These are phyloP conservation scores for Trichopria drosophilae DNA, from an alignment of 2,888 invertebrate genomes.

Conservation along the genomic window DNA sequence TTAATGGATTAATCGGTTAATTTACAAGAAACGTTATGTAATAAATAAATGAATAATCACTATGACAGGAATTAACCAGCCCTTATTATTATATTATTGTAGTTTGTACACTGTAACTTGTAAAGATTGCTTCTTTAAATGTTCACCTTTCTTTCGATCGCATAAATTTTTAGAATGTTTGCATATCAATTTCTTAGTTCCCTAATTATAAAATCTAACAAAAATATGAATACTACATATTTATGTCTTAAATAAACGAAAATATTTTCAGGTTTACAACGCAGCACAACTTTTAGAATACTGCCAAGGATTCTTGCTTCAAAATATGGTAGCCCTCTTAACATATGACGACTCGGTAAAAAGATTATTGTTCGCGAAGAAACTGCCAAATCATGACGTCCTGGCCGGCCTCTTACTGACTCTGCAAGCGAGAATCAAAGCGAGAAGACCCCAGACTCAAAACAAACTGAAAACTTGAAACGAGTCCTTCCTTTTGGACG, in stretches of 20 bases:
- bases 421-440: slow-evolving; percentile 79
- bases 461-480: slow-evolving; percentile 32
- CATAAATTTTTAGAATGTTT: too few species aligned
- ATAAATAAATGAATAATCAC: too few species aligned
- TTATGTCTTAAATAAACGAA: slow-evolving; percentile 1
- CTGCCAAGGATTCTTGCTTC: slow-evolving; percentile 86
- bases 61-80: too few species aligned
- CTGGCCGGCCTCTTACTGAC: slow-evolving; percentile 79
- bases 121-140: too few species aligned
- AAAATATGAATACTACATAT: not conserved
- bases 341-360: slow-evolving; percentile 91
- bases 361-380: slow-evolving; percentile 83
- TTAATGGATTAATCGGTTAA: too few species aligned
- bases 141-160: too few species aligned
- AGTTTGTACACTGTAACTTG: too few species aligned
- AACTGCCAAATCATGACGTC: slow-evolving; percentile 87
- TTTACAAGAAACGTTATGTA: too few species aligned
- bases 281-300: slow-evolving; percentile 84
- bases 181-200: too few species aligned
- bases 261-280: slow-evolving; percentile 73
- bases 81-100: too few species aligned
- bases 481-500: too few species aligned
- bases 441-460: slow-evolving; percentile 58
- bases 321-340: slow-evolving; percentile 91
- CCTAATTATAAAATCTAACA: too few species aligned